Conservation (phyloP, 2,888 invertebrate genomes). For the Nudaria mundana region DNA sequence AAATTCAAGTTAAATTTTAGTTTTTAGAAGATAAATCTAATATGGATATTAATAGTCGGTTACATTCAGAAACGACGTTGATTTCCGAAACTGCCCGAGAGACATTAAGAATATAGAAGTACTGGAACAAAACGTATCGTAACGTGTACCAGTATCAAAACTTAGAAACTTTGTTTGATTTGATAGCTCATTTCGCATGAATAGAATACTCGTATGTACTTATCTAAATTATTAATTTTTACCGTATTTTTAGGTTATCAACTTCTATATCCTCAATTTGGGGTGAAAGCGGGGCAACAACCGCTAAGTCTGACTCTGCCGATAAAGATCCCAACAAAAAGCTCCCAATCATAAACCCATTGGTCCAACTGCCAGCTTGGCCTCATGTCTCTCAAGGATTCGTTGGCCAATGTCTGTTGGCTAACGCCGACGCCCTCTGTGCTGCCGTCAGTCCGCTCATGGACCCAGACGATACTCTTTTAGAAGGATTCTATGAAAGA, state of each 20-base stretch:
- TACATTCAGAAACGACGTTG: no score
- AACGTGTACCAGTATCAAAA: no score
- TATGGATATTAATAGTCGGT: no score
- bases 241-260: constrained; percentile 64
- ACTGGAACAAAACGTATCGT: no score
- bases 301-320: constrained; percentile 70
- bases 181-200: no score
- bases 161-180: no score
- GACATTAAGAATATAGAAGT: no score
- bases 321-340: constrained; percentile 81
- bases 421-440: constrained; percentile 97
- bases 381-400: constrained; percentile 91
- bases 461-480: constrained; percentile 93
- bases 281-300: constrained; percentile 61
- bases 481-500: constrained; percentile 95
- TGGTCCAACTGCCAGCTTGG: constrained; percentile 93
- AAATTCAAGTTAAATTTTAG: no score
- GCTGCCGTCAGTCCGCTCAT: constrained; percentile 97
- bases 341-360: constrained; percentile 94
- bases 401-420: constrained; percentile 96
- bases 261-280: constrained; percentile 79
- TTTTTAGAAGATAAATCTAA: no score
- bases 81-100: no score
- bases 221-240: no score
- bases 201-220: no score